Evolutionary conservation across 2,113 vertebrate genomes (phyloP), one percentile per base, ranked within the genome.

Genomic region (Sialia sialis): DNA sequence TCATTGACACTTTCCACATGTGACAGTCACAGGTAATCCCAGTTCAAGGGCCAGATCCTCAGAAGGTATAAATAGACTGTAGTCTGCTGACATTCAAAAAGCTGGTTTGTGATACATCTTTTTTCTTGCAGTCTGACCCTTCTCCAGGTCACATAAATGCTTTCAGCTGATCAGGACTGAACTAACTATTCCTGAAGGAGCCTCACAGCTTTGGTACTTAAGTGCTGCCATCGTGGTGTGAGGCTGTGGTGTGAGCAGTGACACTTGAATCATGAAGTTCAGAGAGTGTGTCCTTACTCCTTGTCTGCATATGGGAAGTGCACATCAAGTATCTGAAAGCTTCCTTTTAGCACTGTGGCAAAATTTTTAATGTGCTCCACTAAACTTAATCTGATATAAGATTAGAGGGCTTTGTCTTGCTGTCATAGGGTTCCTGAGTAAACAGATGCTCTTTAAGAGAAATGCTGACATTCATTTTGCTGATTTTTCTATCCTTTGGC

Each of bases 401-500:
- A 84, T 87, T 89, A 67, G 54, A 78, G 60, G 69, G 78, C 49
- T 95, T 96, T 94, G 87, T 89, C 69, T 84, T 79, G 66, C 74
- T 91, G 23, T 85, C 81, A 9, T 36, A 43, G 78, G 67, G 84
- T 87, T 95, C 87, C 56, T 89, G 27, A 91, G 74, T 79, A 84
- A 93, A 73, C 62, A 95, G 90, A 79, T 85, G 78, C 32, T 94
- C 32, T 87, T 89, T 76, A 90, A 84, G 41, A 79, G 91, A 95
- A 91, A 58, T 17, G 82, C 41, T 87, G 90, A 92, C 91, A 56
- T 85, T 93, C 13, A 7, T 92, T 95, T 96, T 97, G 77, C 87
- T 90, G 89, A n/a, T 95, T 86, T 85, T 96, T 94, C 67, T 92
- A 54, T 89, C 64, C 54, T 92, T 84, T 93, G 39, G 85, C 75